A percentile compares a stretch with the other conserved stretches of the same genome.
These are phyloP conservation scores for Drosophila falleni DNA, from an alignment of 2,888 invertebrate genomes.

Conservation along the genomic window DNA sequence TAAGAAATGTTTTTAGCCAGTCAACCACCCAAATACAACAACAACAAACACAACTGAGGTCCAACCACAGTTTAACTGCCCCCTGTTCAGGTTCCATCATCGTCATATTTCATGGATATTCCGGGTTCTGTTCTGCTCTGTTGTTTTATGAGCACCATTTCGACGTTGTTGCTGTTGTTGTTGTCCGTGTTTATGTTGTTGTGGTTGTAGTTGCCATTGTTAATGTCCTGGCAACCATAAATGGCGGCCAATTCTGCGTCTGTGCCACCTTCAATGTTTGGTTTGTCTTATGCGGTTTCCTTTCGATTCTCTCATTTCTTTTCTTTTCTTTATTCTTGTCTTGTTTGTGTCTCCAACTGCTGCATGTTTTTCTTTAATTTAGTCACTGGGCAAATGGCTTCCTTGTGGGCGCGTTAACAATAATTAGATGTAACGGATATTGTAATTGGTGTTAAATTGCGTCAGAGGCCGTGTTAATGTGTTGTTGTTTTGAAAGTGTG, in stretches of 20 bases:
- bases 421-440: conserved; percentile 86
- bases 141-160: conserved; percentile 79
- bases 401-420: conserved; percentile 67
- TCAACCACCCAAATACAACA: conserved; percentile 31
- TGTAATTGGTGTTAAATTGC: conserved; percentile 86
- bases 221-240: conserved; percentile 81
- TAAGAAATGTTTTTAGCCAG: conserved; percentile 75
- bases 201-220: conserved; percentile 66
- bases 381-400: conserved; percentile 71
- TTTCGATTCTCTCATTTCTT: conserved; percentile 29
- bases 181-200: conserved; percentile 26
- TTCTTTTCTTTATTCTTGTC: conserved; percentile 7
- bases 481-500: conserved; percentile 54
- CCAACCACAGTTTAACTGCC: conserved; percentile 29
- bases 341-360: background rate
- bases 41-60: conserved; percentile 31
- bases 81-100: conserved; percentile 56
- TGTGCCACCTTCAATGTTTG: conserved; percentile 43
- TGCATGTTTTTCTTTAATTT: conserved; percentile 78
- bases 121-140: conserved; percentile 59
- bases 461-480: conserved; percentile 82
- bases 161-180: conserved; percentile 42
- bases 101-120: conserved; percentile 75
- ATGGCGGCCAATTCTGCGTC: conserved; percentile 71
- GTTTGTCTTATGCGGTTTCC: conserved; percentile 54